Evolutionary conservation across 2,797 vertebrate genomes (phyloP), one percentile per base, ranked within the genome.

Genomic region (Hippopotamyrus pictus): DNA sequence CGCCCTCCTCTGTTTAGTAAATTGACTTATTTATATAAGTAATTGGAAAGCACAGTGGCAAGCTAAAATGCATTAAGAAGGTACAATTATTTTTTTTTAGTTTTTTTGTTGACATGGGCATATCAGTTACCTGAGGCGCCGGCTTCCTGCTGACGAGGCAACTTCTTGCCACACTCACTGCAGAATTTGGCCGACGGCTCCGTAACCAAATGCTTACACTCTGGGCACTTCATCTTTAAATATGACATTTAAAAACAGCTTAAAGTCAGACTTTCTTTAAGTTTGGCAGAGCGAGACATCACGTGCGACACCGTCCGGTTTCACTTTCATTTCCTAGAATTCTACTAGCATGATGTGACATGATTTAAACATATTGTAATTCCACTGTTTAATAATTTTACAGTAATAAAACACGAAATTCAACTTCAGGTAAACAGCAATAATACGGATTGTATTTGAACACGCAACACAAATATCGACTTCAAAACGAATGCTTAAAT

Each of bases 181-280:
- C 97, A 97, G 93, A 96, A 97, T 1, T 92, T 97, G 53, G 96
- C 92, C 1, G 8, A 50, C 14, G 91, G 53, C 86, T 96, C 95
- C 82, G 44, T 0, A 90, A 91, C 54, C 29, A 11, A 0, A n/a
- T 95, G 90, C 1, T 0, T 0, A 91, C 97, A 97, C 0, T 0
- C 0, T 4, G 91, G 89, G 82, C 97, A 97, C 94, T 95, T 92
- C 96, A 97, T 96, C 83, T 91, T 94, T 33, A 87, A 0, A 9
- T 86, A 51, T 91, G 25, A 91, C 7, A 14, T 79, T 12, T 87
- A 19, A 46, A 22, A 83, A 19, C 65, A 85, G 41, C 44, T 85
- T 50, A 14, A 48, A 50, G 48, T 17, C 50, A 79, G 17, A 44
- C 0, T 79, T 44, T 79, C 37, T 79, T 5, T 3, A 44, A 44